Conservation (phyloP, 2,113 vertebrate species). For the Campylomormyrus tamandua region DNA sequence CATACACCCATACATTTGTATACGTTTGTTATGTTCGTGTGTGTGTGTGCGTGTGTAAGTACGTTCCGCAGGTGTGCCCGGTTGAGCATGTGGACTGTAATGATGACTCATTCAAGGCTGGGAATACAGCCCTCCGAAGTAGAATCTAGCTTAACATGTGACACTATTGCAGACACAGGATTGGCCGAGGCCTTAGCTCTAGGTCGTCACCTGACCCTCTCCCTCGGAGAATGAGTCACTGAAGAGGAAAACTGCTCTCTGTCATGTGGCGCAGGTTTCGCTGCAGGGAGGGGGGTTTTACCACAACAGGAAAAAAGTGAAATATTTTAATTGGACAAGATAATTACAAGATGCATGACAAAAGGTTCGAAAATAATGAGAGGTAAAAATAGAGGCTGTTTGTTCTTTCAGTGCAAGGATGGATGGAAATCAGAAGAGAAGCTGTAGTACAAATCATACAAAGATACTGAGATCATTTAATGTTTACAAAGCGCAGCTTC, state of each 20-base stretch:
- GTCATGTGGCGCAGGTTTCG: not conserved
- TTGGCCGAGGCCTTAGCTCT: constrained; percentile 8
- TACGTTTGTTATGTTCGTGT: not conserved
- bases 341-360: not conserved
- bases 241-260: constrained; percentile 10
- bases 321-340: not conserved
- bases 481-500: not conserved
- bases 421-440: not conserved
- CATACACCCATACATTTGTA: not conserved
- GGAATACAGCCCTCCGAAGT: constrained; percentile 6
- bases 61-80: not conserved
- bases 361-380: not conserved
- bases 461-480: not conserved
- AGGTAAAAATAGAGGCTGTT: not conserved
- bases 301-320: not conserved
- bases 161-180: not conserved
- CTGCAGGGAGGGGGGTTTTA: not conserved
- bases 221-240: constrained; percentile 10
- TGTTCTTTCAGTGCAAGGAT: not conserved
- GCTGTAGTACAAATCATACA: not conserved
- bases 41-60: not conserved
- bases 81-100: not conserved
- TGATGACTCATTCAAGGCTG: constrained; percentile 14
- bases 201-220: constrained; percentile 22
- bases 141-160: constrained; percentile 7